These are phyloP conservation scores for Agelaius tricolor DNA, from an alignment of 2,113 vertebrate species.

Conservation along the genomic window DNA sequence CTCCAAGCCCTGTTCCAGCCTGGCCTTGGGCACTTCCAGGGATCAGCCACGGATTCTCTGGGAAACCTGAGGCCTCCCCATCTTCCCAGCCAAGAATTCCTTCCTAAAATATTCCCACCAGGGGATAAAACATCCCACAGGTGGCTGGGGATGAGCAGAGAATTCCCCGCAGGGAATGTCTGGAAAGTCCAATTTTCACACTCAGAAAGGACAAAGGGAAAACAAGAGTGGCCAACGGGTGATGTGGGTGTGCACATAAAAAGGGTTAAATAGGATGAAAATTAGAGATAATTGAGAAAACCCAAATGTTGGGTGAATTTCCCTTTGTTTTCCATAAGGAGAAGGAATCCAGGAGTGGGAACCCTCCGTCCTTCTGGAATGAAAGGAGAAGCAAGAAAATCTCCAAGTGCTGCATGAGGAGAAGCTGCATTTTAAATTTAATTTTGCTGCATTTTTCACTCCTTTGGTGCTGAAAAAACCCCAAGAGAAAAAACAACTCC, in stretches of 20 bases:
- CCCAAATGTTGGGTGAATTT: neutral
- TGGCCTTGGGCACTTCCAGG: neutral
- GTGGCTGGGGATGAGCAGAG: neutral
- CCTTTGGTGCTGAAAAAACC: neutral
- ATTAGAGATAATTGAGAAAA: neutral
- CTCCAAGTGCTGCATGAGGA: neutral
- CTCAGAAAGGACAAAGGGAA: neutral
- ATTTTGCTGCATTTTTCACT: neutral
- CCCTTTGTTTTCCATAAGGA: neutral
- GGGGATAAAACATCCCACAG: neutral
- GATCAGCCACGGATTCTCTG: neutral
- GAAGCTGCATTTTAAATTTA: neutral
- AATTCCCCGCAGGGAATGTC: neutral
- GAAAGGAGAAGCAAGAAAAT: neutral
- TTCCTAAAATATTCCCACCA: neutral
- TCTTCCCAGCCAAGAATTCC: neutral
- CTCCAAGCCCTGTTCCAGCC: neutral
- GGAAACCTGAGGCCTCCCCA: neutral
- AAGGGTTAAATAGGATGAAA: neutral
- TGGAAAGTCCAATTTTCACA: neutral
- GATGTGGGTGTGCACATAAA: rapidly evolving
- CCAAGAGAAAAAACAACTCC: rapidly evolving
- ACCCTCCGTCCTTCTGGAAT: neutral
- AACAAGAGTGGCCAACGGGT: neutral
- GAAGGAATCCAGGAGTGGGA: neutral